These are phyloP conservation scores for Cephus pulcher DNA, from an alignment of 2,888 invertebrate species.

Conservation along the genomic window DNA sequence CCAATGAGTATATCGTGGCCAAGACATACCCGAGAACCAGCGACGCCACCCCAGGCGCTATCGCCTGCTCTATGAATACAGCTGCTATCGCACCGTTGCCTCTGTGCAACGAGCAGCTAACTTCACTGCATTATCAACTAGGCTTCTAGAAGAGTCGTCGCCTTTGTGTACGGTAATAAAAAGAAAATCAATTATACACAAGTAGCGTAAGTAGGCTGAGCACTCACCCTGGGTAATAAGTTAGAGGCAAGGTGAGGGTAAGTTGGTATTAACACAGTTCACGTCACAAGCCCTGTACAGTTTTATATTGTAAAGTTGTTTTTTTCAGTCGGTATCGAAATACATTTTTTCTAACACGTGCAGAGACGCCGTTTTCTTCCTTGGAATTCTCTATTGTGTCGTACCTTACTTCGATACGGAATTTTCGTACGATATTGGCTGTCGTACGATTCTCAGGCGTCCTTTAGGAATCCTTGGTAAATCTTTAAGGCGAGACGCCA, in stretches of 20 bases:
- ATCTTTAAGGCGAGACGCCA: slow-evolving; percentile 12
- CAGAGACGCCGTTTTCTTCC: too few relatives aligned
- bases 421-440: not conserved
- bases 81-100: not conserved
- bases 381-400: not conserved
- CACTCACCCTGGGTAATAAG: not conserved
- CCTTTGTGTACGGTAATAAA: not conserved
- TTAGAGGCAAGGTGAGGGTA: not conserved
- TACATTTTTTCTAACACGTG: too few relatives aligned
- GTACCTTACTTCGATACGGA: not conserved
- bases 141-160: not conserved
- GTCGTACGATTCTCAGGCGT: not conserved
- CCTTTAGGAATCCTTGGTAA: not conserved
- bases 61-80: not conserved
- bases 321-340: too few relatives aligned
- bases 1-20: not conserved
- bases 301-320: not conserved
- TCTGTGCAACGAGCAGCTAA: too few relatives aligned
- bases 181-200: not conserved
- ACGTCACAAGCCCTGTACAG: not conserved
- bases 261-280: not conserved
- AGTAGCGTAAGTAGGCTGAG: not conserved
- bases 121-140: not conserved
- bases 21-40: not conserved
- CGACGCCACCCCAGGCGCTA: not conserved